A percentile compares a stretch with the other conserved stretches of the same genome.
These are phyloP conservation scores for Cochlearius cochlearius DNA, from an alignment of 2,113 vertebrate species.

Conservation along the genomic window DNA sequence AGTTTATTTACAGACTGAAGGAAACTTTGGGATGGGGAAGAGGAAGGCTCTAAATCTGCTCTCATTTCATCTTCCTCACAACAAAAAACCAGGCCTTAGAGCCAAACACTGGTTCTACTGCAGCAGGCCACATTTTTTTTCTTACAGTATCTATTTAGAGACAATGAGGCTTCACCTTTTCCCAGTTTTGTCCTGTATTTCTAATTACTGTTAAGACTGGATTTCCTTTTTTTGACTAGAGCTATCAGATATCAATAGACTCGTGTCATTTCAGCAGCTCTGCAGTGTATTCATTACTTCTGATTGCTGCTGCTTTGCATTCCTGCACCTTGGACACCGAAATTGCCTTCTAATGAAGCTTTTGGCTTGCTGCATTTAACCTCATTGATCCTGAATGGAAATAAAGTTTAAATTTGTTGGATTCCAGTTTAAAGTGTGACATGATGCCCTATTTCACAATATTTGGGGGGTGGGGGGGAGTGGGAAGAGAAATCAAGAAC, in stretches of 20 bases:
- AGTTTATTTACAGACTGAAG: not conserved
- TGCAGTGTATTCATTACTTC: not conserved
- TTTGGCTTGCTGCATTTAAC: not conserved
- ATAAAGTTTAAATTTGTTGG: slow-evolving; percentile 23
- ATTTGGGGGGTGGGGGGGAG: not conserved
- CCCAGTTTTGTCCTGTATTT: not conserved
- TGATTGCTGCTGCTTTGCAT: not conserved
- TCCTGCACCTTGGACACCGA: not conserved
- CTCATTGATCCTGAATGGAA: slow-evolving; percentile 23
- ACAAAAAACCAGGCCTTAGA: not conserved
- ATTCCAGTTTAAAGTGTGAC: not conserved
- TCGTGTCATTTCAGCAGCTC: not conserved
- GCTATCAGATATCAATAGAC: not conserved
- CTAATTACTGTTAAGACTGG: not conserved
- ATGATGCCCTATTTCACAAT: not conserved
- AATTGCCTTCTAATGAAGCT: slow-evolving; percentile 3
- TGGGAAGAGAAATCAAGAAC: not conserved
- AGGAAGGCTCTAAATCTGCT: not conserved
- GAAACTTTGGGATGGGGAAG: not conserved
- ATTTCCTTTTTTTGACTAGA: not conserved
- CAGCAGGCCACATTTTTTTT: not conserved
- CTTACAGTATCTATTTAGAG: not conserved
- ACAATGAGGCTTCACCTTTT: not conserved
- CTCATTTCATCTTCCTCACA: not conserved
- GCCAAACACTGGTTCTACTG: not conserved